These are phyloP conservation scores for Tyto alba DNA, from an alignment of 2,113 vertebrate species.

Conservation along the genomic window DNA sequence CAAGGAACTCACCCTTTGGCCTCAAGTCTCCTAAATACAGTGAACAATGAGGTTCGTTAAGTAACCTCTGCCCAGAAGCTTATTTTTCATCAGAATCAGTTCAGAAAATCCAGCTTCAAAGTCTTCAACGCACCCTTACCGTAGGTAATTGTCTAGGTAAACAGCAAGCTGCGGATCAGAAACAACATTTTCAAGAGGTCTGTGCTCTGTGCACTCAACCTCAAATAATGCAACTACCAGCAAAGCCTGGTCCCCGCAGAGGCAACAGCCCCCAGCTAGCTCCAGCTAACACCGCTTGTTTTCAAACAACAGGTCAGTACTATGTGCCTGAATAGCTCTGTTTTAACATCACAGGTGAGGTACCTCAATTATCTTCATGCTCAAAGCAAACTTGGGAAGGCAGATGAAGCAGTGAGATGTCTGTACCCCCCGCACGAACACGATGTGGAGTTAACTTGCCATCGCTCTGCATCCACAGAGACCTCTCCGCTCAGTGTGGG, in stretches of 20 bases:
- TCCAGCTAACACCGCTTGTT: not conserved
- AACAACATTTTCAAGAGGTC: not conserved
- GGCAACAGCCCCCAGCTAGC: not conserved
- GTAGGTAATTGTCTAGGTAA: not conserved
- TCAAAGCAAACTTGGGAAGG: not conserved
- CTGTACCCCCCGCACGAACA: not conserved
- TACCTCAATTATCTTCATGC: not conserved
- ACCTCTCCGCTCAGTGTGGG: not conserved
- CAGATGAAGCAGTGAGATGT: not conserved
- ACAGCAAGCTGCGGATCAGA: not conserved
- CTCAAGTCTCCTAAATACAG: not conserved
- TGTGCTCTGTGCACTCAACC: not conserved
- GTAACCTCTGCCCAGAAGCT: not conserved
- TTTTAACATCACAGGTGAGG: not conserved
- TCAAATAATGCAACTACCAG: rapidly evolving
- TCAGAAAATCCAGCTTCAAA: not conserved
- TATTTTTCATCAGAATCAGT: not conserved
- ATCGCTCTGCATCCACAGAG: not conserved
- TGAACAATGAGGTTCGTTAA: not conserved
- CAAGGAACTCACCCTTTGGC: not conserved
- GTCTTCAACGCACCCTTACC: no score
- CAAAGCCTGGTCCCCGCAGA: not conserved
- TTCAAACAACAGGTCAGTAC: not conserved
- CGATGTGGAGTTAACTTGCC: not conserved
- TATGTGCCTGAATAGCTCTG: not conserved